Evolutionary conservation across 2,888 invertebrate genomes (phyloP), one percentile per base, ranked within the genome.

Genomic region (Uropetala carovei): DNA sequence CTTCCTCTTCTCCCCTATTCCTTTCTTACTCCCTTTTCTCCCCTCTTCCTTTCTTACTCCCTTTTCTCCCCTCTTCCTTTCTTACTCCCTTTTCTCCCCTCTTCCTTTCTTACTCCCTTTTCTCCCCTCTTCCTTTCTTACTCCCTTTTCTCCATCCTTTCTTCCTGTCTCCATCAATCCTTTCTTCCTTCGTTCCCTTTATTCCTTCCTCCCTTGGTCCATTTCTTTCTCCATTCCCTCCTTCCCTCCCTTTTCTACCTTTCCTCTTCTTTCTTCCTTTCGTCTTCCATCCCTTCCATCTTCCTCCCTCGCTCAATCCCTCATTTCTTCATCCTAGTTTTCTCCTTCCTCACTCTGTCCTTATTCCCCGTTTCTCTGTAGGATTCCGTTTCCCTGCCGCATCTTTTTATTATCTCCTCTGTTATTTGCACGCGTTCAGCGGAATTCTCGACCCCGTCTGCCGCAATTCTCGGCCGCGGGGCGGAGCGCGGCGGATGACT

Each of bases 361-460:
- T n/a, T n/a, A n/a, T n/a, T 75, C 75, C 75, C 75, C 27, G n/a
- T 60, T 60, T 60, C 18, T 75, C 75, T 27, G 75, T 27, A 22
- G 75, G 13, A 13, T 75, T 75, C 11, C 22, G 22, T 75, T 75
- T 75, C 75, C 18, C 75, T 27, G 22, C 75, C 75, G 22, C 75
- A 75, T 75, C 75, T 27, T 27, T 27, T 27, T 75, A 75, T 75
- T 75, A 75, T 75, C 75, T 75, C 75, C 5, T 43, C 43, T 64
- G n/a, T 8, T 56, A 16, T 83, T 83, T 43, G 56, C 43, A 83
- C 30, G 43, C 83, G 16, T n/a, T 83, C 56, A 56, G 83, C 83
- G 83, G 83, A 57, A 83, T 83, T 83, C 83, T 18, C 75, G 75
- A 75, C 83, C 56, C 18, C 83, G 75, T 43, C 43, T 83, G 83